Evolutionary conservation across 2,113 vertebrate genomes (phyloP), one percentile per base, ranked within the genome.

Genomic region (Bubalus kerabau): DNA sequence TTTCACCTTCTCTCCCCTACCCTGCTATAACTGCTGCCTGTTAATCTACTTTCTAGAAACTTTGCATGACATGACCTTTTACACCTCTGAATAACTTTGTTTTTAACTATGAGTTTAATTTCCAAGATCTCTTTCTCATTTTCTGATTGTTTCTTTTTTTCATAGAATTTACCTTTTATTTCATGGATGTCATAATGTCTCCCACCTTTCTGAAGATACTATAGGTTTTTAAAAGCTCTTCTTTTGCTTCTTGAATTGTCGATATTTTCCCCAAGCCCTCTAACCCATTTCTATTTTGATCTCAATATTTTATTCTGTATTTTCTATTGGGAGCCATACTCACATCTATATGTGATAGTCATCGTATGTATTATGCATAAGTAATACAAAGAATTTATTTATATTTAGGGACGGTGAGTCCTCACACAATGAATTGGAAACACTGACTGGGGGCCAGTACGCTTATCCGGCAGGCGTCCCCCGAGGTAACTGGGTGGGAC

Each of bases 31-130:
- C 16, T 28, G 30, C 12, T 80, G 74, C 10, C 48, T 90, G 6
- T 15, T 92, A 82, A 12, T 60, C 54, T 87, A 54, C 43, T 90
- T 96, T 52, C 56, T 91, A 88, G 59, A 52, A 96, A 54, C 71
- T 93, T 85, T 78, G 52, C 5, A 48, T 87, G 28, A 91, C 12
- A 92, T 96, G 82, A 91, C 80, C 28, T 91, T 94, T n/a, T 91
- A 82, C 1, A 85, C 1, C 16, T 90, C 59, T 89, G 36, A 90
- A 71, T 84, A 28, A 48, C 11, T 85, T 52, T 60, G 64, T 11
- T 88, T 67, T 74, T 56, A 43, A 52, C 28, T 59, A 3, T 71
- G 43, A 56, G 32, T 91, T 91, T 57, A 91, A 87, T 64, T 87
- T 76, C 36, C 2, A 64, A 85, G 32, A 40, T 7, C 1, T 60